Percentiles rank a stretch among this genome's conserved stretches.
phyloP scores from a whole-genome alignment of 2,113 vertebrate genomes.

The Podocnemis expansa region DNA sequence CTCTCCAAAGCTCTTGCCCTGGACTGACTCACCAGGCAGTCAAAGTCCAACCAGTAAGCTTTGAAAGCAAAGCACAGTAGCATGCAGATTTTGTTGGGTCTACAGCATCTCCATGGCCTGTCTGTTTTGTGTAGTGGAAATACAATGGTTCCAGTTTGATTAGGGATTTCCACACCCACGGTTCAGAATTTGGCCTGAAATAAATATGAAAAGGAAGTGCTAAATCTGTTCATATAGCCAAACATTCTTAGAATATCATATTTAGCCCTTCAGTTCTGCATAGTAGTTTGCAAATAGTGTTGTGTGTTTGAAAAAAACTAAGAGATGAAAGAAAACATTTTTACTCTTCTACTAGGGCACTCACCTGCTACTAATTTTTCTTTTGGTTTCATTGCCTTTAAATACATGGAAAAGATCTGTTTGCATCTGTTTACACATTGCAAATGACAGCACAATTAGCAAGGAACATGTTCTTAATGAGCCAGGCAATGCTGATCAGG shows the following conservation, averaged over 20 bases:
- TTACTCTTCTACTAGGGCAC: not conserved
- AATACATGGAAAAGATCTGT: not conserved
- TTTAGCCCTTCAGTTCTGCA: fast-evolving
- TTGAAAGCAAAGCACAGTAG: fast-evolving
- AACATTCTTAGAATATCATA: not conserved
- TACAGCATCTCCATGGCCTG: not conserved
- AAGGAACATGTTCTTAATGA: not conserved
- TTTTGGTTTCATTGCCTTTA: not conserved
- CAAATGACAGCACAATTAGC: not conserved
- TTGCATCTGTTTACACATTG: not conserved
- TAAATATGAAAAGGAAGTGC: not conserved
- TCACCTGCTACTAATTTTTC: not conserved
- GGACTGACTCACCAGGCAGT: not conserved
- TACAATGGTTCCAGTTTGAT: not conserved
- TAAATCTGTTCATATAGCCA: not conserved
- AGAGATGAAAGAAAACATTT: not conserved
- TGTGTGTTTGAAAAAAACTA: not conserved
- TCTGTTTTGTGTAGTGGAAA: not conserved
- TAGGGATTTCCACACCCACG: not conserved
- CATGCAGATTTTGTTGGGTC: fast-evolving
- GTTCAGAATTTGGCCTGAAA: fast-evolving
- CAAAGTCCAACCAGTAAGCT: fast-evolving
- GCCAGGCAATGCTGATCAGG: fast-evolving
- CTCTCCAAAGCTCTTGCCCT: not conserved
- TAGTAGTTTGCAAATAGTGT: not conserved